phyloP scores from a whole-genome alignment of 2,888 invertebrate genomes.

The Stenotaenia linearis region DNA sequence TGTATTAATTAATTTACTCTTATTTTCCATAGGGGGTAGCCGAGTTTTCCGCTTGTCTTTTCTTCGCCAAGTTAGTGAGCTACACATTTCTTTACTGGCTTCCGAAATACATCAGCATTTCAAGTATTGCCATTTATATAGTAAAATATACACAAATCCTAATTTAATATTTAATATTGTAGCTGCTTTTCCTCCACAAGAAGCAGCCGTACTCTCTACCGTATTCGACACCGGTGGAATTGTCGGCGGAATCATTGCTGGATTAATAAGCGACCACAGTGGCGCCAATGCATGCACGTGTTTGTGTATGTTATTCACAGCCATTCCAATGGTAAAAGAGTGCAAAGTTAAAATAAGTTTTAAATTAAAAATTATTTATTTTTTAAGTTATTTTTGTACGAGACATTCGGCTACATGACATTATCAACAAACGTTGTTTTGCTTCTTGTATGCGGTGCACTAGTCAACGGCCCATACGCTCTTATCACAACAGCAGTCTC shows the following conservation, averaged over 20 bases:
- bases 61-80: conserved; percentile 93
- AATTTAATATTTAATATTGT: not conserved
- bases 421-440: conserved; percentile 59
- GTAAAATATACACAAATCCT: not conserved
- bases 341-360: not conserved
- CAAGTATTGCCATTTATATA: conserved; percentile 54
- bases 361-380: not conserved
- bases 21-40: conserved; percentile 68
- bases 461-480: conserved; percentile 94
- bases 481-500: conserved; percentile 94
- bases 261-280: conserved; percentile 72
- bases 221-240: conserved; percentile 71
- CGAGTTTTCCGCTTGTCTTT: conserved; percentile 86
- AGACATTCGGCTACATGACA: conserved; percentile 62
- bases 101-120: conserved; percentile 77
- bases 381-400: conserved; percentile 69
- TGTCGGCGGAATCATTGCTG: conserved; percentile 79
- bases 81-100: conserved; percentile 97
- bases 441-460: conserved; percentile 66
- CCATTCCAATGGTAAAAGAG: conserved; percentile 70
- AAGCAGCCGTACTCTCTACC: conserved; percentile 49
- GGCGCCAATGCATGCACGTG: conserved; percentile 86
- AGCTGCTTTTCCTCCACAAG: conserved; percentile 35
- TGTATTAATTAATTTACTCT: no score
- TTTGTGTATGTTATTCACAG: conserved; percentile 66